Percentiles rank a stretch among this genome's conserved stretches.
phyloP scores from a whole-genome alignment of 2,113 vertebrate genomes.

The Ictidomys tridecemlineatus region DNA sequence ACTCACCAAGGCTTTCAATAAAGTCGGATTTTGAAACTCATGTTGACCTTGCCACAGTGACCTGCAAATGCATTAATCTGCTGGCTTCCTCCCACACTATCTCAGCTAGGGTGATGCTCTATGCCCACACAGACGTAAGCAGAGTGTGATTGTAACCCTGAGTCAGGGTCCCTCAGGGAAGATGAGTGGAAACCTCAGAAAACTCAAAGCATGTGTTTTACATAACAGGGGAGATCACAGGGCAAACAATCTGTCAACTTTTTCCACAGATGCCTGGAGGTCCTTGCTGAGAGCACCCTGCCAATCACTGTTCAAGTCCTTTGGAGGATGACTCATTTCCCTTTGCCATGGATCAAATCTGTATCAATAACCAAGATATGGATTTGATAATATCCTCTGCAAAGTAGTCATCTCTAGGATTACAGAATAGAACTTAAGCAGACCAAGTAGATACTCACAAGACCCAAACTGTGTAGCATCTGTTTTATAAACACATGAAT shows the following conservation, averaged over 20 bases:
- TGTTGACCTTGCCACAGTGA: constrained; percentile 22
- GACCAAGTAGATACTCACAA: background rate
- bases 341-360: background rate
- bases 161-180: constrained; percentile 75
- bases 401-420: background rate
- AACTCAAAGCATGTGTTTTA: constrained; percentile 77
- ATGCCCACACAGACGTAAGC: constrained; percentile 68
- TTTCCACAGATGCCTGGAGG: constrained; percentile 16
- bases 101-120: constrained; percentile 19
- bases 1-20: background rate
- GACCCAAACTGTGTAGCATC: background rate
- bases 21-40: constrained; percentile 34
- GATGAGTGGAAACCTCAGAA: constrained; percentile 74
- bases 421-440: background rate
- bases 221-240: constrained; percentile 1
- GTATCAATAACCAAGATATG: background rate
- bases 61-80: constrained; percentile 38
- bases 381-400: constrained; percentile 27
- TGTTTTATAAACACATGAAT: constrained; percentile 2
- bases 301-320: background rate
- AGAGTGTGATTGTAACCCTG: constrained; percentile 63
- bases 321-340: background rate
- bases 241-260: constrained; percentile 27
- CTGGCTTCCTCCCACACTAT: constrained; percentile 13
- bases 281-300: background rate